phyloP scores from a whole-genome alignment of 2,113 vertebrate genomes.

The Nerophis lumbriciformis region DNA sequence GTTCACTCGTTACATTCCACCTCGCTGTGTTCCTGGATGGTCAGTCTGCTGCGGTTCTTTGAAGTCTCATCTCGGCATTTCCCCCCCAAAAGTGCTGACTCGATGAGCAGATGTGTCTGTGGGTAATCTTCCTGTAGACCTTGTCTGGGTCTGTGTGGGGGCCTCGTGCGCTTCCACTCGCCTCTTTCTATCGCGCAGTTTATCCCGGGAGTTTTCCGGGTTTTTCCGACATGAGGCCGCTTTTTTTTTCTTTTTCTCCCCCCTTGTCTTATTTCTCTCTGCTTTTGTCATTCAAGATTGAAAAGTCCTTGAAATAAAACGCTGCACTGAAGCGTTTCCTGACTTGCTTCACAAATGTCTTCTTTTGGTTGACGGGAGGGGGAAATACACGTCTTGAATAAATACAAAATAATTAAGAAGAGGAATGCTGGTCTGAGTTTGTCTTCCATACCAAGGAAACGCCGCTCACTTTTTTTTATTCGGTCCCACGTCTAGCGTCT shows the following conservation, averaged over 20 bases:
- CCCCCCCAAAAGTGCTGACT: neutral
- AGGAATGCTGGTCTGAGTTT: constrained; percentile 31
- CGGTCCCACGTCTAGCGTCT: neutral
- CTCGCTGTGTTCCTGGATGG: neutral
- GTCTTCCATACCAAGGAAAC: neutral
- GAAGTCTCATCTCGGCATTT: neutral
- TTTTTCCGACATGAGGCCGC: constrained; percentile 3
- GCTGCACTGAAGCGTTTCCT: too few relatives aligned
- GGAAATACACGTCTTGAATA: constrained; percentile 44
- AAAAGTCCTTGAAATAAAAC: constrained; percentile 28
- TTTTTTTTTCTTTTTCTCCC: constrained; percentile 15
- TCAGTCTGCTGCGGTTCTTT: neutral
- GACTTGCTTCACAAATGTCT: constrained; percentile 16
- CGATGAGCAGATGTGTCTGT: neutral
- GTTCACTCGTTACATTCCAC: neutral
- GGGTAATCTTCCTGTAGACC: neutral
- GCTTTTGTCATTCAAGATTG: constrained; percentile 29
- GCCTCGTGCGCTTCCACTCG: neutral
- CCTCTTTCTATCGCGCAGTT: neutral
- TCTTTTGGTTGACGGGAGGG: constrained; percentile 44
- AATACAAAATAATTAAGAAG: constrained; percentile 37
- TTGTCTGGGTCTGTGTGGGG: too few relatives aligned
- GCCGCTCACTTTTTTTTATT: constrained; percentile 5
- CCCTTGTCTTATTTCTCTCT: constrained; percentile 18
- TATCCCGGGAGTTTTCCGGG: neutral